These are phyloP conservation scores for Pyrgus malvae DNA, from an alignment of 2,888 invertebrate genomes.

Conservation along the genomic window DNA sequence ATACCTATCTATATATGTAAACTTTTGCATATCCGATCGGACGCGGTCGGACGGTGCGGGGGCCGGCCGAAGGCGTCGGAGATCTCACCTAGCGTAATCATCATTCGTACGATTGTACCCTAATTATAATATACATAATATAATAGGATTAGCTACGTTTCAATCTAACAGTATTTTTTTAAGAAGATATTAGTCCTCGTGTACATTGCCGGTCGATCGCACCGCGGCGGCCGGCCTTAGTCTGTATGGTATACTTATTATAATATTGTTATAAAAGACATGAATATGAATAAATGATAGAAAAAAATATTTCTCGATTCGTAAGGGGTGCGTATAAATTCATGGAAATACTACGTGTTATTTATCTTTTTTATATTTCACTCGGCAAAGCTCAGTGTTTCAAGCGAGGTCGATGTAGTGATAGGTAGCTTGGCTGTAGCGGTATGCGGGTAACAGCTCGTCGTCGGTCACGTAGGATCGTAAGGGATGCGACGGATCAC, in stretches of 20 bases:
- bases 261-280: slow-evolving; percentile 76
- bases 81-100: slow-evolving; percentile 80
- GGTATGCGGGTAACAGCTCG: slow-evolving; percentile 51
- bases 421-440: slow-evolving; percentile 41
- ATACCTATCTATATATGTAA: slow-evolving; percentile 43
- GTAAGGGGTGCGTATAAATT: slow-evolving; percentile 80
- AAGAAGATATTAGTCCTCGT: slow-evolving; percentile 82
- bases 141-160: slow-evolving; percentile 79
- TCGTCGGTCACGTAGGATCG: slow-evolving; percentile 37
- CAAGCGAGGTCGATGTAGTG: slow-evolving; percentile 57
- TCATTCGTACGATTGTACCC: slow-evolving; percentile 77
- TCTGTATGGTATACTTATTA: slow-evolving; percentile 75
- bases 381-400: slow-evolving; percentile 74
- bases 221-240: slow-evolving; percentile 68
- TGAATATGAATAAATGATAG: slow-evolving; percentile 76
- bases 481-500: slow-evolving; percentile 4
- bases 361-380: slow-evolving; percentile 82
- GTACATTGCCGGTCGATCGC: slow-evolving; percentile 73
- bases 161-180: slow-evolving; percentile 83
- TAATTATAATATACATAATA: slow-evolving; percentile 74
- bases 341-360: slow-evolving; percentile 77
- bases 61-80: slow-evolving; percentile 74
- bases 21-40: slow-evolving; percentile 73
- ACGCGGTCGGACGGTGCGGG: slow-evolving; percentile 72
- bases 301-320: slow-evolving; percentile 76